Conservation (phyloP, 2,797 vertebrate genomes). For the Hypotaenidia philippensis region DNA sequence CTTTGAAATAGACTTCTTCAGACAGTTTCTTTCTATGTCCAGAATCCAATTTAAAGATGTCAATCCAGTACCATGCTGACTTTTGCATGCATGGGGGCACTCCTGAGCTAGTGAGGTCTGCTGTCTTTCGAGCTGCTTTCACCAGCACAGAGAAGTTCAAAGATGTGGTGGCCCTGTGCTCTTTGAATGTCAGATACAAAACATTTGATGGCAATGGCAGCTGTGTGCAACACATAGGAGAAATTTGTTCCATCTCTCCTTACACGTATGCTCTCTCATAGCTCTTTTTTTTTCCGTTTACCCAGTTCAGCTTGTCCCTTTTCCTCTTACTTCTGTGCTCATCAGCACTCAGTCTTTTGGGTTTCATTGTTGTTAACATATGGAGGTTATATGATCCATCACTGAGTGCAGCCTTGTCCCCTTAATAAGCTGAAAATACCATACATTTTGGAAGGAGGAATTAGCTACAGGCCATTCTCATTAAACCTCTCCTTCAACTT, state of each 20-base stretch:
- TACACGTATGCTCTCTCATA: neutral
- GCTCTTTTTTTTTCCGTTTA: neutral
- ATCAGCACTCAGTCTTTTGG: neutral
- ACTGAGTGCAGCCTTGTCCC: neutral
- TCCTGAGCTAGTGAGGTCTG: neutral
- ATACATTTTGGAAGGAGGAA: neutral
- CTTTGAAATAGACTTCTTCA: neutral
- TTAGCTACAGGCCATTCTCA: neutral
- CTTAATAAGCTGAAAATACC: conserved; percentile 1
- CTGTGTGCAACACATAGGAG: rapidly evolving
- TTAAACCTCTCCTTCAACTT: conserved; percentile 44
- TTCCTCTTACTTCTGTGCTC: neutral
- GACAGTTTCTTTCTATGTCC: neutral
- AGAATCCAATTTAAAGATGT: neutral
- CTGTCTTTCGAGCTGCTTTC: neutral
- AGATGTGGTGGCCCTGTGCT: neutral
- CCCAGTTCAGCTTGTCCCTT: neutral
- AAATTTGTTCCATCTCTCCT: neutral
- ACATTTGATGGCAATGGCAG: neutral
- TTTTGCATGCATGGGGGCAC: neutral
- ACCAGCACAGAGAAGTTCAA: neutral
- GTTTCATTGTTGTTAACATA: neutral
- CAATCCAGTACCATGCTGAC: neutral
- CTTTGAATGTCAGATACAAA: neutral
- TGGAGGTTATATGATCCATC: neutral